These are phyloP conservation scores for Apis laboriosa DNA, from an alignment of 1,140 invertebrate species.

Conservation along the genomic window DNA sequence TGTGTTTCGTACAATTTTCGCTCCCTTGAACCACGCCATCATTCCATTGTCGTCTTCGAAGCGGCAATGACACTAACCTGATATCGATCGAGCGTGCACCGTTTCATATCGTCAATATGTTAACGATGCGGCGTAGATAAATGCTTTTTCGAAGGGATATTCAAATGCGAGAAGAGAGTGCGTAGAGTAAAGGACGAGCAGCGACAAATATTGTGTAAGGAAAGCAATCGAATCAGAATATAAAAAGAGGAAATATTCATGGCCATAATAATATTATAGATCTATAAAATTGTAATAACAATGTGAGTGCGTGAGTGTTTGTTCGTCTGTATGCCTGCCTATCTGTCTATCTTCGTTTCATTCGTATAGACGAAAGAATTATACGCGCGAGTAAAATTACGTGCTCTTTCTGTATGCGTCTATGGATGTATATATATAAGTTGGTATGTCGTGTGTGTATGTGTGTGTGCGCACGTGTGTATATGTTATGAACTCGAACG, in stretches of 20 bases:
- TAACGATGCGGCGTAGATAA: not conserved
- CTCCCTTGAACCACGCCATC: not conserved
- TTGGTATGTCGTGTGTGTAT: constrained; percentile 13
- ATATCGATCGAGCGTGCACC: not conserved
- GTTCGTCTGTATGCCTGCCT: not conserved
- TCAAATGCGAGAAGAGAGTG: not conserved
- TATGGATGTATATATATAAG: not conserved
- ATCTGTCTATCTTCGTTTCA: no score
- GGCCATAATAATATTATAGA: constrained; percentile 72
- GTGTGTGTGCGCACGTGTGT: not conserved
- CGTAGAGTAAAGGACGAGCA: constrained; percentile 1
- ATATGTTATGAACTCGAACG: constrained; percentile 6
- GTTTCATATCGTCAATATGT: not conserved
- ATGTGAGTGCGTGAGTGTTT: constrained; percentile 5
- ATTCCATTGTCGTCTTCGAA: not conserved
- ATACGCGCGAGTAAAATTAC: not conserved
- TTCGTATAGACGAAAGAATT: not conserved
- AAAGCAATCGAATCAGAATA: not conserved
- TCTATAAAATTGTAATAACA: constrained; percentile 55
- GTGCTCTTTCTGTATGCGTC: not conserved
- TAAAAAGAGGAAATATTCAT: constrained; percentile 28
- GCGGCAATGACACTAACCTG: not conserved
- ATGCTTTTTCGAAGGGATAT: not conserved
- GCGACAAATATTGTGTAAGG: constrained; percentile 2
- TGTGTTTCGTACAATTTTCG: not conserved